Evolutionary conservation across 2,113 vertebrate genomes (phyloP), one percentile per base, ranked within the genome.

Genomic region (Pelvicachromis taeniatus): DNA sequence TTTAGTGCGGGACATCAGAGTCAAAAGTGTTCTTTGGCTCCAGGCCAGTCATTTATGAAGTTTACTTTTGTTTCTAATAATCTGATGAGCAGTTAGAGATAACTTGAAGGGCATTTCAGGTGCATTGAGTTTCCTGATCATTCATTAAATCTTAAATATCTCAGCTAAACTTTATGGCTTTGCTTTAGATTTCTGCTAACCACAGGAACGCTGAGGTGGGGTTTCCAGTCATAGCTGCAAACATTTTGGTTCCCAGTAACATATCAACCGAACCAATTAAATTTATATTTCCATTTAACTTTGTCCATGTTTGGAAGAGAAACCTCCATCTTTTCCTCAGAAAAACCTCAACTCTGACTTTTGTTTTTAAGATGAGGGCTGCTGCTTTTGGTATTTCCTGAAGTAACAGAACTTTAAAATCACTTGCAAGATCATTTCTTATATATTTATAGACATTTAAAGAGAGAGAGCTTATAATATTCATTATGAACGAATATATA

Each of bases 31-130:
- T 81, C 56, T 84, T 65, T 63, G 61, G 54, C 31, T 75, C 26
- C 23, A 75, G 68, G 21, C 26, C 19, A 80, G 73, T 78, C 48
- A 50, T 81, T 33, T n/a, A 82, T 75, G 21, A 6, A 2, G 21
- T 61, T 63, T 8, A 13, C 31, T 35, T 54, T 61, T 50, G 23
- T 73, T 73, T 73, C 40, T 48, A 19, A 48, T 26, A 19, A 50
- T 73, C 68, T 12, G 68, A 73, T 48, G 21, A 10, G 45, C 12
- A 35, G 77, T 56, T 63, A 54, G n/a, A 75, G 53, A 56, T 45
- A 13, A 3, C 58, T 48, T 87, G 84, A 93, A 93, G 91, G 91
- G 33, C 87, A 10, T 81, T 83, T n/a, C 45, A 29, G 31, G 42
- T 29, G 10, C 42, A 48, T 45, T 58, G 17, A 29, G n/a, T 42